Base-by-base conservation (phyloP, 2,888 invertebrate genomes). In the Germaria angustata region DNA sequence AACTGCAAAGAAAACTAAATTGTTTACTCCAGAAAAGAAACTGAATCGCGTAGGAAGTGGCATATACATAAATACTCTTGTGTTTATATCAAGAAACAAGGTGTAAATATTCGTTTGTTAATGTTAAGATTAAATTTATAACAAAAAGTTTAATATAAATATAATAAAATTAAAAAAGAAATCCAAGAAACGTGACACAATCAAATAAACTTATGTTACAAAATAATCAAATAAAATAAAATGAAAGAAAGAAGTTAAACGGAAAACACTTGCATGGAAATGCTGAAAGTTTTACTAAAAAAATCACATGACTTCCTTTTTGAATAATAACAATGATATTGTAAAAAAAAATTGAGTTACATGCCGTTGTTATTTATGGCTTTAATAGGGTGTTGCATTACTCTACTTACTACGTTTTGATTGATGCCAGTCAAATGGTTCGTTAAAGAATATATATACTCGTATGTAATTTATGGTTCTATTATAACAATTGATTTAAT, bases 21-120 rank as follows among this genome's bases (percentile, higher is more conserved):
- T 78, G 55, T 78, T 78, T 69, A 72, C 63, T 72, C 17, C 32
- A 28, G 28, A 68, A 81, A 61, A 71, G 66, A 72, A 66, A 77
- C 63, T 63, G 71, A 76, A 76, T 69, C 39, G 39, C 32, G 36
- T 66, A 32, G 15, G 61, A 53, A 68, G 49, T 66, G 39, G 13
- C 53, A 46, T 9, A 6, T 13, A 28, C 6, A 28, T 28, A 28
- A 28, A 28, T 28, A 28, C 4, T n/a, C n/a, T n/a, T 28, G 6
- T 6, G 28, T 28, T 5, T 6, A 28, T 5, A 28, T 28, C 4
- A 28, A 28, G 3, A 57, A 39, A 39, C 15, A 57, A 82, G 81
- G 79, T 82, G 81, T 69, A 82, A 82, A 82, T 78, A 81, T 75
- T 78, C 69, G 78, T 46, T 51, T 69, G 36, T 82, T 78, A 82